Base-by-base conservation (phyloP, 2,888 invertebrate species). In the Tortrix viridana region DNA sequence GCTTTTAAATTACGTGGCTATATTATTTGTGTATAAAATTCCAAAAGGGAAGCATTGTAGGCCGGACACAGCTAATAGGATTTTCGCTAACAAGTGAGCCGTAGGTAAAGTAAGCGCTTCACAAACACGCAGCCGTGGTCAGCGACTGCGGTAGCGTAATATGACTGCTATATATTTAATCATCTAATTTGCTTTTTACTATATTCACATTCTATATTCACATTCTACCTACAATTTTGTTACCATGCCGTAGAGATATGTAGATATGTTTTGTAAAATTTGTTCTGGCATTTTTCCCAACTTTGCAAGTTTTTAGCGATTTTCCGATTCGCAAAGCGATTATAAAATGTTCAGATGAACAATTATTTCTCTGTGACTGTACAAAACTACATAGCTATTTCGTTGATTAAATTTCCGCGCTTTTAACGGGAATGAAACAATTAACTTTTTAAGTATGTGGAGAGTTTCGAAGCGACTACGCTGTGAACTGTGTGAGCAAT, bases 371-470 rank as follows among this genome's bases (percentile, higher is more conserved):
- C 6, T 12, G 32, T 32, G 32, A 26, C 62, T 23, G 19, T 38
- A 46, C 50, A 56, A 47, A 62, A 57, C 53, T 41, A 56, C 50
- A 49, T 50, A 32, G 32, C 32, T 55, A 61, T 37, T 56, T 23
- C 46, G 38, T 9, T 63, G 53, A 57, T 57, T 16, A 62, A 52
- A 62, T 62, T 62, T 52, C 46, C 52, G 14, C 52, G 20, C 62
- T 46, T 57, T 52, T 67, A 59, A 64, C 60, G 58, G 26, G 55
- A 62, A 62, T 67, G 63, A 64, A 67, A 60, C 56, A 56, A 65
- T 66, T 61, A 69, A 67, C 59, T 65, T 68, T 60, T 58, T 54
- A 32, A 65, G 62, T 60, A 58, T 54, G 61, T 38, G 14, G 54
- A 47, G 60, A 67, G 63, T 65, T 53, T 57, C 37, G 50, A 47